phyloP scores from a whole-genome alignment of 2,888 invertebrate genomes.

The Cheilosia scutellata region DNA sequence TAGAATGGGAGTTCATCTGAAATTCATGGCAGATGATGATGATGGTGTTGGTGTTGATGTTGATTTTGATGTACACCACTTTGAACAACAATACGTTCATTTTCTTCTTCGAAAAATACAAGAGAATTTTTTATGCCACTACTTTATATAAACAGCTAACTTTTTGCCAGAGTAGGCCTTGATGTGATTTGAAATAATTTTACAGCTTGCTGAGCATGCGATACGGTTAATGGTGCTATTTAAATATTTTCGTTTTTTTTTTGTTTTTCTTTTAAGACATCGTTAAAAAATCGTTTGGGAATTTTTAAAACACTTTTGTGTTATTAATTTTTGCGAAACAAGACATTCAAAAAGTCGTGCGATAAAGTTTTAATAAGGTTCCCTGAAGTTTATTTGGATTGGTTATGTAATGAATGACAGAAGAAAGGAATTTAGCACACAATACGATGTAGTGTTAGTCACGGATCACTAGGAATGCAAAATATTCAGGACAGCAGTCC shows the following conservation, averaged over 20 bases:
- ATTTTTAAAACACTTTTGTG: too few species aligned
- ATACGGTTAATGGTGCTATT: neutral
- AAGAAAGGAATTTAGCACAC: too few species aligned
- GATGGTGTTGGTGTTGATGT: conserved; percentile 6
- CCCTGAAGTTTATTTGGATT: neutral
- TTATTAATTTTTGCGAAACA: too few species aligned
- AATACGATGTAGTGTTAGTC: too few species aligned
- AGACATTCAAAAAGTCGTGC: too few species aligned
- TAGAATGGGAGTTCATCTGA: conserved; percentile 30
- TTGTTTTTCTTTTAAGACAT: too few species aligned
- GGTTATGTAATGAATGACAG: too few species aligned
- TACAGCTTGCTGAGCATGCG: conserved; percentile 13
- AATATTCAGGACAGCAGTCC: too few species aligned
- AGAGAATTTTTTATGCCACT: neutral
- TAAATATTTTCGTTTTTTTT: too few species aligned
- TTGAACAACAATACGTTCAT: neutral
- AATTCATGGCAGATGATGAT: conserved; percentile 51
- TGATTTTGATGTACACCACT: conserved; percentile 1
- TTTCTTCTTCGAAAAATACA: neutral
- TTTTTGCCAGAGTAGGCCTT: conserved; percentile 12
- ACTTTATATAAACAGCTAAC: neutral
- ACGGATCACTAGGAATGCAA: too few species aligned
- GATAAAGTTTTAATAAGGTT: neutral
- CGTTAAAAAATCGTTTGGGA: too few species aligned
- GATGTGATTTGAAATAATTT: conserved; percentile 32